A percentile compares a stretch with the other conserved stretches of the same genome.
Evolutionary conservation across 1,140 invertebrate species (phyloP).

Genomic region (Bombus confusus): DNA sequence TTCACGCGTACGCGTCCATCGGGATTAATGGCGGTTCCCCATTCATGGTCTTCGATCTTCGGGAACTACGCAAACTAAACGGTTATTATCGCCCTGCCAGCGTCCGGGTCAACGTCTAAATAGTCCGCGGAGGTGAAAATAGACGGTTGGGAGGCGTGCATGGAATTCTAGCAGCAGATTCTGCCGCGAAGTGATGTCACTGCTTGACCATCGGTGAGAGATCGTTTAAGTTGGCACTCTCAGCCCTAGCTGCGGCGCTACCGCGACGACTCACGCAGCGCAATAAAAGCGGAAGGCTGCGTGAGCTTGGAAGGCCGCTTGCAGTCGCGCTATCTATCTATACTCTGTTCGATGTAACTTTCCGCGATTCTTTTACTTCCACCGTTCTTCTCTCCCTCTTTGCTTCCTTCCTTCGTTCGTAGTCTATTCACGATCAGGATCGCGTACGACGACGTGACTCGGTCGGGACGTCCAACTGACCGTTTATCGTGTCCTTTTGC

Average conservation of each 20-base stretch:
- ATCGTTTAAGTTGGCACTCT: conserved; percentile 63
- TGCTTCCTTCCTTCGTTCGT: not conserved
- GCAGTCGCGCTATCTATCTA: conserved; percentile 66
- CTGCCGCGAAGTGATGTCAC: conserved; percentile 42
- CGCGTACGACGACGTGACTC: conserved; percentile 26
- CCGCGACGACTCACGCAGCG: conserved; percentile 34
- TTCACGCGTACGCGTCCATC: not conserved
- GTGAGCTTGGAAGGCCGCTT: conserved; percentile 70
- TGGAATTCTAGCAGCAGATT: conserved; percentile 34
- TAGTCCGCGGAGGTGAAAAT: conserved; percentile 21
- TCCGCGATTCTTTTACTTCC: not conserved
- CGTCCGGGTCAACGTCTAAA: not conserved
- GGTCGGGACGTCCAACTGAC: not conserved
- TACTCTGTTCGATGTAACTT: conserved; percentile 31
- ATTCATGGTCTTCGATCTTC: not conserved
- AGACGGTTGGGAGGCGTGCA: not conserved
- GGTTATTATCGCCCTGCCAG: not conserved
- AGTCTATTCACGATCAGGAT: conserved; percentile 24
- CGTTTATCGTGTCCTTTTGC: not conserved
- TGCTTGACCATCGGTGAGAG: conserved; percentile 51
- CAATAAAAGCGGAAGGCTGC: conserved; percentile 76
- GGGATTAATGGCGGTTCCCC: not conserved
- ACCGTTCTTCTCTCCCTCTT: conserved; percentile 35
- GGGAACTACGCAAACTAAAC: not conserved
- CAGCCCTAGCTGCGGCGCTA: not conserved